Conservation (phyloP, 2,888 invertebrate species). For the Coleophora flavipennella region DNA sequence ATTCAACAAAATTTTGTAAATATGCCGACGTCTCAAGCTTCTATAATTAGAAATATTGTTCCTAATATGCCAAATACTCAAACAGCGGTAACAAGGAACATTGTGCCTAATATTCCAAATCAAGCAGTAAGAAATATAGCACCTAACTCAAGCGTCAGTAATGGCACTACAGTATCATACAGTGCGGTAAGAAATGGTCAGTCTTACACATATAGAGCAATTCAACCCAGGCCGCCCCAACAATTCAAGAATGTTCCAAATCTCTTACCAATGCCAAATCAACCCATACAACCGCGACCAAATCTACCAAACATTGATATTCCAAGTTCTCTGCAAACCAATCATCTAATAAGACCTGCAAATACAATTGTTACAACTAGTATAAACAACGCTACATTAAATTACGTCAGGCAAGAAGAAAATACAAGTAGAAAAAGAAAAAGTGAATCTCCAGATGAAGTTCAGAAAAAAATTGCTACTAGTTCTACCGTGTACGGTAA, state of each 20-base stretch:
- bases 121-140: not conserved
- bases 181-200: conserved; percentile 24
- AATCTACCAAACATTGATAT: conserved; percentile 3
- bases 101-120: no score
- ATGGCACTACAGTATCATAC: conserved; percentile 13
- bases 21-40: not conserved
- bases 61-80: conserved; percentile 17
- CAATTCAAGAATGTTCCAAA: conserved; percentile 10
- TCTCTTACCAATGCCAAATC: conserved; percentile 6
- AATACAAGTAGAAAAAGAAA: conserved; percentile 40
- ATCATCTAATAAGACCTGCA: conserved; percentile 8
- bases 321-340: conserved; percentile 13
- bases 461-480: conserved; percentile 28
- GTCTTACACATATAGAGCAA: conserved; percentile 34
- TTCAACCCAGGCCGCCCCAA: conserved; percentile 36
- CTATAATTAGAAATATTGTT: not conserved
- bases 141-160: conserved; percentile 7
- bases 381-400: conserved; percentile 1
- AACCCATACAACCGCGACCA: not conserved
- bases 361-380: conserved; percentile 7
- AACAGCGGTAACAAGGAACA: conserved; percentile 3
- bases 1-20: conserved; percentile 6
- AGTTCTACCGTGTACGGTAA: conserved; percentile 16
- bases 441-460: conserved; percentile 54
- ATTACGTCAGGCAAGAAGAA: conserved; percentile 5